Base-by-base conservation (phyloP, 2,797 vertebrate genomes). In the Helarctos malayanus region DNA sequence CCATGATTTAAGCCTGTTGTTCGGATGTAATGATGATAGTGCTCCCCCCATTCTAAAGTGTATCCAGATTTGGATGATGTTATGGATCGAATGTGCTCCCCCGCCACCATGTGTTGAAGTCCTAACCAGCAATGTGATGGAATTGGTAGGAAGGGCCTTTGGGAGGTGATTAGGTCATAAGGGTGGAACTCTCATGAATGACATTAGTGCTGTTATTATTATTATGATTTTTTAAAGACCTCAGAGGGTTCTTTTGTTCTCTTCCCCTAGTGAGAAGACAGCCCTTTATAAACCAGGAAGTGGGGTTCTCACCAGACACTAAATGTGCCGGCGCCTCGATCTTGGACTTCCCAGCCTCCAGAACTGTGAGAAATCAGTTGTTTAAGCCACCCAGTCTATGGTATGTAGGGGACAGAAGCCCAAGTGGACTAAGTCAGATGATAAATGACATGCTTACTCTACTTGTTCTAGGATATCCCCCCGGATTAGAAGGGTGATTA, bases 241-340 rank as follows among this genome's bases (percentile, higher is more conserved):
- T 80, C 12, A 23, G 83, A 69, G 8, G 38, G 23, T 7, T 57
- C 23, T 63, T 54, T 56, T 83, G 10, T 81, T 61, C 18, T 57
- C 68, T 54, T 49, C 59, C 47, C 3, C 25, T 54, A 11, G 1
- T 71, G 75, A 65, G 41, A 56, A 65, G 75, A n/a, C 15, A 79
- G 35, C 15, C 14, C 7, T 82, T 32, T 35, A 0, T 56, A 52
- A 57, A 47, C 63, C 7, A 45, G 29, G 49, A 81, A 13, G 16
- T 11, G 4, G 4, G 27, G 2, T 68, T 45, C 49, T 56, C 38
- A 25, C 8, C 29, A 45, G 35, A 47, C 6, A 3, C 49, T 23
- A 35, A 38, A n/a, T 45, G 5, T 79, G 35, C 35, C 7, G 1
- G 23, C 0, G 0, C n/a, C n/a, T 73, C 21, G 11, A 73, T 49